Conservation (phyloP, 2,113 vertebrate species). For the Carettochelys insculpta region DNA sequence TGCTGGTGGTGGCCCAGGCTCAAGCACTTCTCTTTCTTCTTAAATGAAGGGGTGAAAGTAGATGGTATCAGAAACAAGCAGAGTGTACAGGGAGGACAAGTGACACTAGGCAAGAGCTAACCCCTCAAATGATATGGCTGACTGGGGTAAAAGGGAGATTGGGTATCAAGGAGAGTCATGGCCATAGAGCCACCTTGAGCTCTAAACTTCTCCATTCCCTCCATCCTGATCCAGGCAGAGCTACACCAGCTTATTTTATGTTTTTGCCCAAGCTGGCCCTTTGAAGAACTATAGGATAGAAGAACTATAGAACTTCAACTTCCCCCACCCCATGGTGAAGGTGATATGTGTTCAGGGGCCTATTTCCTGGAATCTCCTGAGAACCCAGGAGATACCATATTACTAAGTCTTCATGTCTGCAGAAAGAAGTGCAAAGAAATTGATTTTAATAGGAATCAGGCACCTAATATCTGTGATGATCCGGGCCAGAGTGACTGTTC, state of each 20-base stretch:
- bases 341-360: no score
- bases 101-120: neutral
- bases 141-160: neutral
- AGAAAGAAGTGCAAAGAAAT: neutral
- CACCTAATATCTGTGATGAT: neutral
- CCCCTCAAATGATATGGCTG: neutral
- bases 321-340: no score
- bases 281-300: neutral
- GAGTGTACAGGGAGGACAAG: neutral
- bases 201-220: neutral
- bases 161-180: neutral
- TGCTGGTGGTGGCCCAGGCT: neutral
- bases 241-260: neutral
- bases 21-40: fast-evolving
- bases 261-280: neutral
- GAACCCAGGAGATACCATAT: neutral
- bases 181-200: neutral
- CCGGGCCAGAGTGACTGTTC: neutral
- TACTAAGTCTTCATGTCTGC: neutral
- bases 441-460: neutral
- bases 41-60: neutral
- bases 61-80: neutral
- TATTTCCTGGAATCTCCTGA: neutral
- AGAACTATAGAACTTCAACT: neutral
- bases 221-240: neutral